Conservation (phyloP, 2,113 vertebrate genomes). For the Cyprinodon tularosa region DNA sequence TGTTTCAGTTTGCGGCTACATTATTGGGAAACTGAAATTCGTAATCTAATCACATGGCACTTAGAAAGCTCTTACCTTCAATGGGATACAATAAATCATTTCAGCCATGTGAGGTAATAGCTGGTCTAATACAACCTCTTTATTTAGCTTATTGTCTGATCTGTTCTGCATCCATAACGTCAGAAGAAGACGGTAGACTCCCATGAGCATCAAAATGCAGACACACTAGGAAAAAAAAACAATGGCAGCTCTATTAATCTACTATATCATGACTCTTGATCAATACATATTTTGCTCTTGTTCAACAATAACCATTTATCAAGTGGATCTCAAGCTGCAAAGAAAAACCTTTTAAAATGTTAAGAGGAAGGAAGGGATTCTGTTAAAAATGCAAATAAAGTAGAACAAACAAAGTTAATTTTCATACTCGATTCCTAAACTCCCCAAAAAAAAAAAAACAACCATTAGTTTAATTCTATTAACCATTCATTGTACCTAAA, state of each 20-base stretch:
- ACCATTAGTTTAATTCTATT: too few species aligned
- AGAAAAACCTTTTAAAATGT: conserved; percentile 65
- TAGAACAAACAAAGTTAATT: background rate
- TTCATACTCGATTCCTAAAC: background rate
- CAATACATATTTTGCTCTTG: conserved; percentile 74
- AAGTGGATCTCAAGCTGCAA: conserved; percentile 52
- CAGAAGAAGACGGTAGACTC: conserved; percentile 58
- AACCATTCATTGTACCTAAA: background rate
- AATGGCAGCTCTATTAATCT: conserved; percentile 69
- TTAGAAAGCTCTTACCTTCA: conserved; percentile 43
- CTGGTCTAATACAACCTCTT: conserved; percentile 19
- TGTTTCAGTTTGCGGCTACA: background rate
- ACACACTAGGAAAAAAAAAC: conserved; percentile 54
- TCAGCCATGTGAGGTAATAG: conserved; percentile 31
- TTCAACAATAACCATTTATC: conserved; percentile 80
- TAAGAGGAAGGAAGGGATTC: conserved; percentile 27
- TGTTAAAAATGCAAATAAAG: conserved; percentile 47
- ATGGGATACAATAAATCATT: conserved; percentile 54
- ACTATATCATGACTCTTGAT: conserved; percentile 59
- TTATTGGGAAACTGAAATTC: conserved; percentile 17
- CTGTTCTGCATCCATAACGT: conserved; percentile 46
- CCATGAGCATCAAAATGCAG: conserved; percentile 58
- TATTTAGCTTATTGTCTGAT: conserved; percentile 27
- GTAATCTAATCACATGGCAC: conserved; percentile 51
- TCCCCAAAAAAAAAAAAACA: background rate